Evolutionary conservation across 2,888 invertebrate genomes (phyloP), one percentile per base, ranked within the genome.

Genomic region (Neria commutata): DNA sequence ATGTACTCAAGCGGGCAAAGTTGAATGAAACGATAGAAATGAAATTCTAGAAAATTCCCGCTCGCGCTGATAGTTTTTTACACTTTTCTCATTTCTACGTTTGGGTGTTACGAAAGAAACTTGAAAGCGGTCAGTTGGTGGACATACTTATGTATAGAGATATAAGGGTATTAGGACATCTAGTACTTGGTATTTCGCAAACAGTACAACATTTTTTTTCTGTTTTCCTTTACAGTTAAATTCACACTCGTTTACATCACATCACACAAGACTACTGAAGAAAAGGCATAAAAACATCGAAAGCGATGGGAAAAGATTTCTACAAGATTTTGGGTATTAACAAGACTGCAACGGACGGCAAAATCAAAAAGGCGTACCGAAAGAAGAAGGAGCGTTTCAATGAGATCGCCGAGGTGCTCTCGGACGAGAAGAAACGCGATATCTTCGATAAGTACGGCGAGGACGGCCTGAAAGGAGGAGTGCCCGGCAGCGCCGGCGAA

Each of bases 301-400:
- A 24, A 53, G 60, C 58, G n/a, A 97, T 98, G 98, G 98, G 95
- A 56, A 98, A 98, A 85, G 97, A 99, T 83, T 99, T 96, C 81
- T 99, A 99, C 83, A 93, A 94, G 84, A 94, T 91, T 74, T 85
- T 99, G 64, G 98, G 96, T 66, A 85, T 99, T 63, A 73, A 86
- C 55, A 93, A 91, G 83, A 89, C 88, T 69, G 95, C 98, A 24
- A 87, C 88, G 40, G 98, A 98, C 71, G 98, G 98, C 78, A 98
- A 99, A 78, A 95, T 99, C 74, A 97, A 97, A 81, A 98, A 97
- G 79, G 95, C 97, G 0, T 98, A 98, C 80, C 87, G 96, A 62
- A 95, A 98, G 83, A 85, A 98, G 81, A 98, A 98, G 81, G 97
- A 97, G 73, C 89, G 91, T 68, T 98, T 98, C 82, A 98, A 95